Evolutionary conservation across 2,113 vertebrate species (phyloP).

Genomic region (Pachyramphus minor): DNA sequence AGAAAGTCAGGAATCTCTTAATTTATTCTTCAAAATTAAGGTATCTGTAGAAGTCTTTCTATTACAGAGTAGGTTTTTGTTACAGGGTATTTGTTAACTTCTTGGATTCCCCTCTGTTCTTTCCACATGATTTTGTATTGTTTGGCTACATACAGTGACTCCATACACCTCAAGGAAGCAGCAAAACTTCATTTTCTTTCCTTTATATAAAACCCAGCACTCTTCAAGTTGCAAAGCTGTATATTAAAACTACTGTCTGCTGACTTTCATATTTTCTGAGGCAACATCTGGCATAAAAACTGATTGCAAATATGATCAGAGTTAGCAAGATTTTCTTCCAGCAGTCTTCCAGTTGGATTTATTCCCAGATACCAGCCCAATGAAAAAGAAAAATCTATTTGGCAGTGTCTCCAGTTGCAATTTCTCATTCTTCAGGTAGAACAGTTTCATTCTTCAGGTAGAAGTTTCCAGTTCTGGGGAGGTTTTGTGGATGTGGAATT

Average conservation of each 20-base stretch:
- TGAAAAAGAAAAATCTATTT: neutral
- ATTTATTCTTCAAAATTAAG: neutral
- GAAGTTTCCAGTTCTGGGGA: neutral
- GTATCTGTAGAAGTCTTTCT: neutral
- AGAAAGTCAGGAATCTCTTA: neutral
- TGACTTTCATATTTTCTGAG: conserved; percentile 15
- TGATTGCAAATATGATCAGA: conserved; percentile 37
- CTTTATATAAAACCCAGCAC: neutral
- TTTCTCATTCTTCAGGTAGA: neutral
- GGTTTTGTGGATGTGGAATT: neutral
- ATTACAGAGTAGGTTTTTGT: neutral
- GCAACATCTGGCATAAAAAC: conserved; percentile 56
- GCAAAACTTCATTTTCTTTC: neutral
- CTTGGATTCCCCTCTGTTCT: neutral
- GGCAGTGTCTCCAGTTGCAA: conserved; percentile 16
- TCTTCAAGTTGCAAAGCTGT: neutral
- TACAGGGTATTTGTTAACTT: neutral
- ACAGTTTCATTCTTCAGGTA: neutral
- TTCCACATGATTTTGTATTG: neutral
- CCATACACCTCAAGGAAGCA: neutral
- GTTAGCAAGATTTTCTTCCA: conserved; percentile 52
- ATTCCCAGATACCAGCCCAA: conserved; percentile 37
- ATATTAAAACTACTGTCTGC: conserved; percentile 2
- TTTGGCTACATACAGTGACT: neutral
- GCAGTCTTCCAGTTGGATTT: conserved; percentile 38